Conservation (phyloP, 2,888 invertebrate species). For the Sarcophaga carnaria region DNA sequence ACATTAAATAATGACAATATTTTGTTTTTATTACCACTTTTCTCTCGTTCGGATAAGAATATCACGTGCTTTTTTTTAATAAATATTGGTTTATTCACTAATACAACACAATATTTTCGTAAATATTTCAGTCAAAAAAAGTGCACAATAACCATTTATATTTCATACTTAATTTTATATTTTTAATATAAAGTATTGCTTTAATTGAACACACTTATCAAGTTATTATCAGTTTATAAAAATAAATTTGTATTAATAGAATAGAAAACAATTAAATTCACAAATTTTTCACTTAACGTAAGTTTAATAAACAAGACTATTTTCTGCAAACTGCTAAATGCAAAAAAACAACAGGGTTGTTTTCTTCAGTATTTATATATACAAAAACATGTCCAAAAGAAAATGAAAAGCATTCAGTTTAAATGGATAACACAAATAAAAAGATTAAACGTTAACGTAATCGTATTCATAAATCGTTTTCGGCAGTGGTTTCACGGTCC, state of each 20-base stretch:
- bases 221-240: too few species aligned
- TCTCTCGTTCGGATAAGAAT: background rate
- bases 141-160: background rate
- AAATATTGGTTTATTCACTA: background rate
- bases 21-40: background rate
- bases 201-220: background rate
- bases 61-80: slow-evolving; percentile 38
- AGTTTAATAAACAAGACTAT: slow-evolving; percentile 3
- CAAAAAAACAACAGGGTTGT: slow-evolving; percentile 27
- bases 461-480: background rate
- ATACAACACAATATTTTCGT: background rate
- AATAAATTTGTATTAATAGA: too few species aligned
- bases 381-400: slow-evolving; percentile 11
- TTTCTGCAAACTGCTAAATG: slow-evolving; percentile 17
- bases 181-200: background rate
- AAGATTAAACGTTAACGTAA: background rate
- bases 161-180: background rate
- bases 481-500: too few species aligned
- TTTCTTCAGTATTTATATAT: slow-evolving; percentile 16
- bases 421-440: slow-evolving; percentile 1
- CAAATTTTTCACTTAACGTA: background rate
- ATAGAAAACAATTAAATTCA: background rate
- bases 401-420: slow-evolving; percentile 2
- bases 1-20: background rate
- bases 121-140: slow-evolving; percentile 8